These are phyloP conservation scores for Erythrolamprus reginae DNA, from an alignment of 2,113 vertebrate genomes.

Conservation along the genomic window DNA sequence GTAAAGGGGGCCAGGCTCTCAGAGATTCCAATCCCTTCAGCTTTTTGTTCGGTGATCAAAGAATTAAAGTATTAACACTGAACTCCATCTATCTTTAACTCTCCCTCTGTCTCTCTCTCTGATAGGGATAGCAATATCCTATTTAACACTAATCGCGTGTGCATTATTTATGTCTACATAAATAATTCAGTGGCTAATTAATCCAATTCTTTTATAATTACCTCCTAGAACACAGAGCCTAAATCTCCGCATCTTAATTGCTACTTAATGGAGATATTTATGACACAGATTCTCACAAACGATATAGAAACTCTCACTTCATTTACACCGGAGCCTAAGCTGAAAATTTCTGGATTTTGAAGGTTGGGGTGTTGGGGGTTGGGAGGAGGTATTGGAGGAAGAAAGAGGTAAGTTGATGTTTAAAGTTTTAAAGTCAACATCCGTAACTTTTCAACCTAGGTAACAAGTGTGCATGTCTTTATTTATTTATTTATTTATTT, in stretches of 20 bases:
- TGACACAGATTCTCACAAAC: constrained; percentile 57
- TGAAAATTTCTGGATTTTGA: constrained; percentile 21
- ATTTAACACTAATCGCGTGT: constrained; percentile 55
- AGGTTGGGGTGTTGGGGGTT: neutral
- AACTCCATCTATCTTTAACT: constrained; percentile 47
- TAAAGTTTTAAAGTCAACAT: neutral
- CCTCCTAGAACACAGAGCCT: constrained; percentile 60
- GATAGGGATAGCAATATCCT: constrained; percentile 40
- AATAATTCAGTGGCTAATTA: constrained; percentile 76
- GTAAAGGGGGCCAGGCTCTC: constrained; percentile 4
- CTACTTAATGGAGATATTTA: constrained; percentile 68
- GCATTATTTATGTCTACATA: constrained; percentile 68
- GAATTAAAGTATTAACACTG: constrained; percentile 36
- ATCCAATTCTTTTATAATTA: constrained; percentile 74
- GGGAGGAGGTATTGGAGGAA: neutral
- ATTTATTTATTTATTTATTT: too few species aligned
- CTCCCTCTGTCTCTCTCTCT: neutral
- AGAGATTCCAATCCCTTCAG: constrained; percentile 21
- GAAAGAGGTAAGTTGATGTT: neutral
- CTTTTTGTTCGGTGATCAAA: constrained; percentile 36
- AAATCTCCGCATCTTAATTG: constrained; percentile 67
- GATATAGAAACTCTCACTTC: constrained; percentile 41
- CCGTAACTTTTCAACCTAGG: neutral
- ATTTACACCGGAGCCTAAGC: constrained; percentile 37
- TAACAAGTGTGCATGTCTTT: neutral